A percentile compares a stretch with the other conserved stretches of the same genome.
Conservation (phyloP, 1,140 invertebrate genomes). For the Trachymyrmex septentrionalis region DNA sequence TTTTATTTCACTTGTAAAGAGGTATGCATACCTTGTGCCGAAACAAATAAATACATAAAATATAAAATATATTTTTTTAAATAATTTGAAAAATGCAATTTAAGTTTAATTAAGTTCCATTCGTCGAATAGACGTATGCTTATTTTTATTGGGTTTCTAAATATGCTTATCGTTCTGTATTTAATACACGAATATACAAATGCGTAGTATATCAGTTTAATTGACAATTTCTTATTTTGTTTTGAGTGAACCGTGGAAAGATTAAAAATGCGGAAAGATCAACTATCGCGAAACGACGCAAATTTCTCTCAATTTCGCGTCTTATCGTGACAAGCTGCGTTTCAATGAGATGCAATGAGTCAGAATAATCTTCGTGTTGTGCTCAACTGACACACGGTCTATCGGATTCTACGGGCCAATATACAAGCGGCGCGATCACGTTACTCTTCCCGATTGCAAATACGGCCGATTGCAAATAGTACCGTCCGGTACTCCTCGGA, state of each 20-base stretch:
- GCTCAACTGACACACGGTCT: not conserved
- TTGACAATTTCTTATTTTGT: not conserved
- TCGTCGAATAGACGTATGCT: no score
- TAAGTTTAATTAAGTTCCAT: no score
- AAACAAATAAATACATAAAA: no score
- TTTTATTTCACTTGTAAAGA: no score
- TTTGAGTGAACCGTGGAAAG: not conserved
- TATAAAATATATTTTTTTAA: no score
- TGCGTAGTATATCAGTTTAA: not conserved
- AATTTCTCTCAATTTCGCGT: not conserved
- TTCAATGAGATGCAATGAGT: constrained; percentile 20
- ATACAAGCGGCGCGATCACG: not conserved
- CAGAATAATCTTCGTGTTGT: constrained; percentile 23
- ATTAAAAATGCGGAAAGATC: constrained; percentile 19
- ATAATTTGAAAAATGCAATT: no score
- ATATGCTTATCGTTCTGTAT: not conserved
- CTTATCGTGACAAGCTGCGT: constrained; percentile 22
- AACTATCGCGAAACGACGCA: not conserved
- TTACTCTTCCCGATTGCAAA: constrained; percentile 25
- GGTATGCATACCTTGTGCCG: no score
- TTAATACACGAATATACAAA: not conserved
- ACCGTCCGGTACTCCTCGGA: not conserved
- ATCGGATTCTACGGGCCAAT: constrained; percentile 29
- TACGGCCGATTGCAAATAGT: not conserved
- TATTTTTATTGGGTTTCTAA: not conserved